A percentile compares a stretch with the other conserved stretches of the same genome.
phyloP scores from a whole-genome alignment of 1,140 invertebrate species.

The Drosophila mojavensis region DNA sequence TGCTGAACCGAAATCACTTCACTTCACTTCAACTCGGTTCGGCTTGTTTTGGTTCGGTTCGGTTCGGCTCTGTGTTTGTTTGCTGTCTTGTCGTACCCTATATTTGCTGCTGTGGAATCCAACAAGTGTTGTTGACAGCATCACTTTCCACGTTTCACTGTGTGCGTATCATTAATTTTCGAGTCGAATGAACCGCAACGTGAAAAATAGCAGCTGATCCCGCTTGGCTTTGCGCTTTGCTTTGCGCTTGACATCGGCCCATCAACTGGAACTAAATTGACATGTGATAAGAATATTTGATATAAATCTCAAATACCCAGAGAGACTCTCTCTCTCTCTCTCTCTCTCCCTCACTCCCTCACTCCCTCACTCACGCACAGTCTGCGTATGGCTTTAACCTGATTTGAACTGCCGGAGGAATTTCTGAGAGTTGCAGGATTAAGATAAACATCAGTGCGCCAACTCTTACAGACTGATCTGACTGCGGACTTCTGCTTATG shows the following conservation, averaged over 20 bases:
- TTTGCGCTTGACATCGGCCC: constrained; percentile 42
- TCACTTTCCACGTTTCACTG: constrained; percentile 75
- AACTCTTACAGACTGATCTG: not conserved
- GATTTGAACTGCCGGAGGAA: constrained; percentile 7
- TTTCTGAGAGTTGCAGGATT: constrained; percentile 22
- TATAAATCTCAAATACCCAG: constrained; percentile 54
- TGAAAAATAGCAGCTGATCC: constrained; percentile 80
- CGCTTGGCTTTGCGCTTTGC: constrained; percentile 46
- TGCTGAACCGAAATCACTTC: no score
- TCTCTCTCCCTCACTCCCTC: no score
- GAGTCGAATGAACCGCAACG: constrained; percentile 66
- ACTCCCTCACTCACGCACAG: no score
- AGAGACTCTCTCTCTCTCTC: not conserved
- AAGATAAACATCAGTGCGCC: constrained; percentile 6
- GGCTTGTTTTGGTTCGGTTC: no score
- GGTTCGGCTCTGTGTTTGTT: no score
- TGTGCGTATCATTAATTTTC: constrained; percentile 75
- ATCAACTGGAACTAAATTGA: constrained; percentile 76
- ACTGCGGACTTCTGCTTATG: not conserved
- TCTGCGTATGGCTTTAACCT: not conserved
- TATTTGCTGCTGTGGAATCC: constrained; percentile 41
- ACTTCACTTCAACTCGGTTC: no score
- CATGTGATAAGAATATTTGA: constrained; percentile 71
- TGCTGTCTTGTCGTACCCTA: not conserved
- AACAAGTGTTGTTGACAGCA: constrained; percentile 81